Base-by-base conservation (phyloP, 2,888 invertebrate species). In the Chymomyza amoena region DNA sequence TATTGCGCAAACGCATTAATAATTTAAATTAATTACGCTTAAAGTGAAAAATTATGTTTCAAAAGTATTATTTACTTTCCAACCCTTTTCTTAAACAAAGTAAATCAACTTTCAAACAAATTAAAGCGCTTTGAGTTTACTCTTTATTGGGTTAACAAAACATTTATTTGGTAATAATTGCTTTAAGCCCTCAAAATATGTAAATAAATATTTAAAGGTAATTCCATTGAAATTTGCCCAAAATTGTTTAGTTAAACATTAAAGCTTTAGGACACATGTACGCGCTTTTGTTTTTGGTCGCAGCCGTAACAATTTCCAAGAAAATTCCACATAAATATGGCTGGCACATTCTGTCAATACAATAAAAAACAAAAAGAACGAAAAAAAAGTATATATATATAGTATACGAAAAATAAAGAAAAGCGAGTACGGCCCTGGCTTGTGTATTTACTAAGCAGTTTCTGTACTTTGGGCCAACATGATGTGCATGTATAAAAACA, bases 321-420 rank as follows among this genome's bases (percentile, higher is more conserved):
- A 68, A 74, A 79, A 69, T 77, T 79, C 72, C 67, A 86, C 74
- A 79, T 74, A 83, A 84, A 69, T 18, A 28, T 36, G 54, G 39
- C 39, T 36, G 54, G 39, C 39, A 45, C 39, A 45, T 15, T 45
- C 39, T 45, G 39, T 45, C 39, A 45, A 45, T 45, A 45, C 39
- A 45, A 45, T 45, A 45, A 45, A 45, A 45, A 61, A 67, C 52
- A 54, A 36, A 18, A 65, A 9, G n/a, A 4, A 52, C 0, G 64
- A 15, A 56, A 10, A 20, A 65, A 56, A 16, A 45, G 13, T 13
- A 45, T n/a, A 32, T 7, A 52, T 59, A 67, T 50, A 54, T n/a
- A n/a, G n/a, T n/a, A 36, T 50, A n/a, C 13, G 18, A 65, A 9
- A 28, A 4, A 52, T 0, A 68, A 16, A 56, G 15, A 45, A 65